Conservation (phyloP, 2,888 invertebrate species). For the Helleia helle region DNA sequence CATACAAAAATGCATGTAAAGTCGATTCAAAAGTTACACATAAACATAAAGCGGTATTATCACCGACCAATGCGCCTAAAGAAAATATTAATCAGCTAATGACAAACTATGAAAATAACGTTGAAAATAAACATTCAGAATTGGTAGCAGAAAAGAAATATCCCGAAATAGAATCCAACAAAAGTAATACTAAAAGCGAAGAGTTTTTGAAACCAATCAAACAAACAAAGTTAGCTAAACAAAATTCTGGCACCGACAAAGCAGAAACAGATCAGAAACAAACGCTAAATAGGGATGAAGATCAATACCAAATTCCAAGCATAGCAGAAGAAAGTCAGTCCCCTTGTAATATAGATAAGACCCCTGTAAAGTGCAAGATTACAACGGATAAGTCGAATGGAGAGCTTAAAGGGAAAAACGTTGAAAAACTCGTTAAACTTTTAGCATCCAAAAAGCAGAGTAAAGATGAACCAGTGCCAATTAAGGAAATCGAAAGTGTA, state of each 20-base stretch:
- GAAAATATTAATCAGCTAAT: slow-evolving; percentile 24
- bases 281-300: slow-evolving; percentile 10
- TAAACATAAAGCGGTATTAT: slow-evolving; percentile 57
- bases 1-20: slow-evolving; percentile 52
- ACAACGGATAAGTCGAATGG: slow-evolving; percentile 20
- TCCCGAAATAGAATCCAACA: slow-evolving; percentile 12
- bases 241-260: slow-evolving; percentile 11
- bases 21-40: slow-evolving; percentile 54
- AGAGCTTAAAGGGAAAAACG: slow-evolving; percentile 24
- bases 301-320: slow-evolving; percentile 9
- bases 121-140: slow-evolving; percentile 16
- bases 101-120: slow-evolving; percentile 19
- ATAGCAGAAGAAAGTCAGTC: slow-evolving; percentile 8
- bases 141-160: slow-evolving; percentile 13
- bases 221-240: slow-evolving; percentile 7
- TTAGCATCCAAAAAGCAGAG: slow-evolving; percentile 28
- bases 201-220: slow-evolving; percentile 12
- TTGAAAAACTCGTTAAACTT: slow-evolving; percentile 28
- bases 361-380: slow-evolving; percentile 8
- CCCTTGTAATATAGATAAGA: slow-evolving; percentile 1
- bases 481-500: slow-evolving; percentile 13
- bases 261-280: slow-evolving; percentile 13
- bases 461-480: slow-evolving; percentile 13
- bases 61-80: slow-evolving; percentile 41
- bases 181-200: slow-evolving; percentile 9